Conservation (phyloP, 2,888 invertebrate genomes). For the Macroteleia sp. region DNA sequence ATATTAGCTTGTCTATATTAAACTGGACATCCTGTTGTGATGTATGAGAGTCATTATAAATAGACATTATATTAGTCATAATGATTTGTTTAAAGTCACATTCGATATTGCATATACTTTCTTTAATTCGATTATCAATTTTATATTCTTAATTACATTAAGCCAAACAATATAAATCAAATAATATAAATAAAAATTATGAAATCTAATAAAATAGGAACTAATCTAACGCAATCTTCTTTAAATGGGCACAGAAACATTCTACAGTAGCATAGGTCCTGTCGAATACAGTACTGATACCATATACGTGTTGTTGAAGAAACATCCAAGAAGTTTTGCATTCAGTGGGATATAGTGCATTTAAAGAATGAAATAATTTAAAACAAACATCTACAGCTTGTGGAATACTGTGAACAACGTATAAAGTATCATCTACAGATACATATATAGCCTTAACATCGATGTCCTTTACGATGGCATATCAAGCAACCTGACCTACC, state of each 20-base stretch:
- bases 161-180: too few species aligned
- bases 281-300: conserved; percentile 42
- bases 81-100: too few species aligned
- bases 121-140: too few species aligned
- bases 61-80: too few species aligned
- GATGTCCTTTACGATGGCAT: conserved; percentile 34
- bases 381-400: conserved; percentile 41
- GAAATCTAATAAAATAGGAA: too few species aligned
- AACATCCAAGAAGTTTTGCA: conserved; percentile 51
- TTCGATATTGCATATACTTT: too few species aligned
- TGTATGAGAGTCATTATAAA: too few species aligned
- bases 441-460: conserved; percentile 30
- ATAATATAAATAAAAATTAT: too few species aligned
- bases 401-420: conserved; percentile 40
- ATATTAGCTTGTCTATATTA: too few species aligned
- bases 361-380: conserved; percentile 37
- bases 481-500: too few species aligned
- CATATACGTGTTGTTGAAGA: conserved; percentile 45
- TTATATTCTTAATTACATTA: too few species aligned
- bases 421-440: conserved; percentile 34
- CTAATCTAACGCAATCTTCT: conserved; percentile 28
- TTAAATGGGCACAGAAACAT: conserved; percentile 42
- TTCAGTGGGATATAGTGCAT: conserved; percentile 39
- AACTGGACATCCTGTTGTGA: too few species aligned
- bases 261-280: conserved; percentile 45